phyloP scores from a whole-genome alignment of 2,888 invertebrate genomes.

The Papilio elwesi region DNA sequence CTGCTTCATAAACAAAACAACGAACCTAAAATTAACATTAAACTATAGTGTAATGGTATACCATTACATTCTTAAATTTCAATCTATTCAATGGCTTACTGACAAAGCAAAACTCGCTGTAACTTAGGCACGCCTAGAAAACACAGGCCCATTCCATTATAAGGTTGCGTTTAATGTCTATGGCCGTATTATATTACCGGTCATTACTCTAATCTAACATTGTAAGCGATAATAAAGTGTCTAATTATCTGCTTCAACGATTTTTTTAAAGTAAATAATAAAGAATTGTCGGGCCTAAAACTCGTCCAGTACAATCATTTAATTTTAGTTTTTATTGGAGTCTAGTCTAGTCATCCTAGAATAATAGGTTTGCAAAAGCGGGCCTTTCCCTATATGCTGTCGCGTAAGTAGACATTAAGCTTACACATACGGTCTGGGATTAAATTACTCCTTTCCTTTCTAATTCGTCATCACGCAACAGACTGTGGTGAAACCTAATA shows the following conservation, averaged over 20 bases:
- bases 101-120: neutral
- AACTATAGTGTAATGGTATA: neutral
- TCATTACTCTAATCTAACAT: slow-evolving; percentile 11
- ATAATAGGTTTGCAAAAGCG: neutral
- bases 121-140: slow-evolving; percentile 1
- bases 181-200: neutral
- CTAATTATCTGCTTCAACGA: neutral
- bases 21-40: neutral
- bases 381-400: neutral
- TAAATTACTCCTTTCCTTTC: slow-evolving; percentile 13
- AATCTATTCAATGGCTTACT: slow-evolving; percentile 1
- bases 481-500: neutral
- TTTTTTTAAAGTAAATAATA: no score
- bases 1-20: neutral
- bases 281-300: no score
- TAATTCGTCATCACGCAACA: slow-evolving; percentile 13
- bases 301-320: no score
- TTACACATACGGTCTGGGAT: neutral
- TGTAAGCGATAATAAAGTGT: neutral
- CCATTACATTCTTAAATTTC: neutral
- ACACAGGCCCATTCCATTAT: neutral
- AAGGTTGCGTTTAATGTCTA: neutral
- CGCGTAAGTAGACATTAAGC: slow-evolving; percentile 3
- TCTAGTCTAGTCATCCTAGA: neutral
- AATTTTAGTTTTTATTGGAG: no score